Conservation (phyloP, 2,797 vertebrate species). For the Dermochelys coriacea region DNA sequence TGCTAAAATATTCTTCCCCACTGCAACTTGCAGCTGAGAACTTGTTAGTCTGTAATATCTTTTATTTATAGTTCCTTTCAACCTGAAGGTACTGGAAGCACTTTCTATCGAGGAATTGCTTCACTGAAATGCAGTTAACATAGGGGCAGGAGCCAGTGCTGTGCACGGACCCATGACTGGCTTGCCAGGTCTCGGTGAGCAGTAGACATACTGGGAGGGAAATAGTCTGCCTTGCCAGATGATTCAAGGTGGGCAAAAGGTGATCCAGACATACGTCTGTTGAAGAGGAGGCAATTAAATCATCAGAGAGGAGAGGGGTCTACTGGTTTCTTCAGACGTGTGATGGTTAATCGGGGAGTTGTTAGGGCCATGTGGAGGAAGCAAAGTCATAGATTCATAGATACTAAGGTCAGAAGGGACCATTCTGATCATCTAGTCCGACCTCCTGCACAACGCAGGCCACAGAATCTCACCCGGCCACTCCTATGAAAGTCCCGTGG, state of each 20-base stretch:
- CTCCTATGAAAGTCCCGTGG: too few species aligned
- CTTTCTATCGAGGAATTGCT: conserved; percentile 6
- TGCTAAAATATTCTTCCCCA: conserved; percentile 68
- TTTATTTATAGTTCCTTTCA: conserved; percentile 64
- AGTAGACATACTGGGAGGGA: accelerated
- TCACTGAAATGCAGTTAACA: neutral
- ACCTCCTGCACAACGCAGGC: too few species aligned
- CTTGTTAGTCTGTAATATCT: conserved; percentile 52
- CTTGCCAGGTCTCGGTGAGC: neutral
- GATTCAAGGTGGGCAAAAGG: neutral
- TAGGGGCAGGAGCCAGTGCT: neutral
- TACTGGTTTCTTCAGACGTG: neutral
- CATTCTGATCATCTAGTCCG: too few species aligned
- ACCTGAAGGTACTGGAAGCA: conserved; percentile 25
- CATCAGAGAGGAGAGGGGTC: accelerated
- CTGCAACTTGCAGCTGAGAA: conserved; percentile 54
- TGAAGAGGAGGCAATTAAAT: neutral
- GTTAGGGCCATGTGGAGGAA: neutral
- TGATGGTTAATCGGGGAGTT: too few species aligned
- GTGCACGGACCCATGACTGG: neutral
- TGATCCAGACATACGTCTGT: neutral
- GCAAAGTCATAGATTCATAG: too few species aligned
- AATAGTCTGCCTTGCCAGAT: neutral
- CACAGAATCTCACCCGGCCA: too few species aligned
- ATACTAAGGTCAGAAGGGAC: too few species aligned